phyloP scores from a whole-genome alignment of 2,888 invertebrate genomes.

The Panzeria rudis region DNA sequence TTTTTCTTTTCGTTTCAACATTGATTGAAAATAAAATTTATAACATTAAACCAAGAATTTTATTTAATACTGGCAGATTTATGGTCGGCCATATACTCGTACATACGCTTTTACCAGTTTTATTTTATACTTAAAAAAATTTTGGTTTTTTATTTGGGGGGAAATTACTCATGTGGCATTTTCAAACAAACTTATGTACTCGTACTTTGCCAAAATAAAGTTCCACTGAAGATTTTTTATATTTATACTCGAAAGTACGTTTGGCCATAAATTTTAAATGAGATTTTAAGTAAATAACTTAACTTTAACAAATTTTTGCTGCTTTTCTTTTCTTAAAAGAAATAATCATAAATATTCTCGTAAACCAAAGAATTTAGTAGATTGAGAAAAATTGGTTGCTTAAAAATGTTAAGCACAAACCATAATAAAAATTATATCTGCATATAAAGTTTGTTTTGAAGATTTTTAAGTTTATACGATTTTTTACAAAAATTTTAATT shows the following conservation, averaged over 20 bases:
- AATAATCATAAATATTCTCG: constrained; percentile 5
- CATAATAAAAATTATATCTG: not conserved
- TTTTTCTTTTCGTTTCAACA: not conserved
- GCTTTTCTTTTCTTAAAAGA: constrained; percentile 7
- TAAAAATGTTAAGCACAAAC: not conserved
- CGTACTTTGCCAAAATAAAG: not conserved
- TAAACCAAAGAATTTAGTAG: constrained; percentile 18
- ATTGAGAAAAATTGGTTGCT: not conserved
- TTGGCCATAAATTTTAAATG: constrained; percentile 41
- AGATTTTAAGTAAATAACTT: constrained; percentile 46
- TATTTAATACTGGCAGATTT: constrained; percentile 19
- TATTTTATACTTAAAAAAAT: not conserved
- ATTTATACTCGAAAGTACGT: not conserved
- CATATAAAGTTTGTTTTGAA: not conserved
- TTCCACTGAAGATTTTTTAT: constrained; percentile 11
- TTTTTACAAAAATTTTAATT: no score
- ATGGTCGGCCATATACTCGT: not conserved
- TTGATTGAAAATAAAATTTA: constrained; percentile 23
- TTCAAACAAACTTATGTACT: not conserved
- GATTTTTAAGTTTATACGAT: no score
- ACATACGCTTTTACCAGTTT: not conserved
- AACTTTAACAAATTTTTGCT: not conserved
- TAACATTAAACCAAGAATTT: constrained; percentile 10
- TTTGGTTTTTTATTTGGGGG: not conserved
- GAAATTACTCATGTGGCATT: not conserved